Evolutionary conservation across 23 tunicate species (phyloP).

Genomic region (Halocynthia roretzi): DNA sequence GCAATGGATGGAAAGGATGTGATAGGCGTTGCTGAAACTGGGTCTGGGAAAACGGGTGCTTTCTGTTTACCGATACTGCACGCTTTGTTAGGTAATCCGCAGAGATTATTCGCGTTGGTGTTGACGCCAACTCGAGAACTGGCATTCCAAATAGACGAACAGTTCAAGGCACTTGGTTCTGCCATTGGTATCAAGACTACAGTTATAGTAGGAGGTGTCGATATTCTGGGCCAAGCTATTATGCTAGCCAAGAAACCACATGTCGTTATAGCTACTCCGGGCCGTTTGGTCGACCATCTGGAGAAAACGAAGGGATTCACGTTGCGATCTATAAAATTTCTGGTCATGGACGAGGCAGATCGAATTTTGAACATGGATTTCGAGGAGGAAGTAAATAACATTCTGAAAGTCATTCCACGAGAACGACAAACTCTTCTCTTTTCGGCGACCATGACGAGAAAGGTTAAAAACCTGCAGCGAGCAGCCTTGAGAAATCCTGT

Average conservation of each 20-base stretch:
- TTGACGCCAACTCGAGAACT: conserved; percentile 90
- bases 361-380: conserved; percentile 91
- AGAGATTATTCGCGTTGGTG: conserved; percentile 67
- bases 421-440: conserved; percentile 84
- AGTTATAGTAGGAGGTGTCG: conserved; percentile 86
- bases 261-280: conserved; percentile 93
- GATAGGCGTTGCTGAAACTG: conserved; percentile 94
- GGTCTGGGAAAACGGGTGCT: conserved; percentile 99
- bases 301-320: conserved; percentile 90
- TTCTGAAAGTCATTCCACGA: conserved; percentile 75
- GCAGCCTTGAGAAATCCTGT: conserved; percentile 86
- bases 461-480: conserved; percentile 88
- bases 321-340: conserved; percentile 54
- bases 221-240: conserved; percentile 77
- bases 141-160: conserved; percentile 94
- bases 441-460: conserved; percentile 96
- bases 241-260: conserved; percentile 90
- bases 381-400: conserved; percentile 72
- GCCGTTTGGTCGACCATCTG: conserved; percentile 85
- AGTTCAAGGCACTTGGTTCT: conserved; percentile 89
- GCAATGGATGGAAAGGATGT: conserved; percentile 95
- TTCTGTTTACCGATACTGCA: conserved; percentile 87
- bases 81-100: conserved; percentile 69
- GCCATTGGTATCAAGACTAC: conserved; percentile 75
- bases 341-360: conserved; percentile 94